Conservation (phyloP, 2,113 vertebrate genomes). For the Orientallactaga bullata region DNA sequence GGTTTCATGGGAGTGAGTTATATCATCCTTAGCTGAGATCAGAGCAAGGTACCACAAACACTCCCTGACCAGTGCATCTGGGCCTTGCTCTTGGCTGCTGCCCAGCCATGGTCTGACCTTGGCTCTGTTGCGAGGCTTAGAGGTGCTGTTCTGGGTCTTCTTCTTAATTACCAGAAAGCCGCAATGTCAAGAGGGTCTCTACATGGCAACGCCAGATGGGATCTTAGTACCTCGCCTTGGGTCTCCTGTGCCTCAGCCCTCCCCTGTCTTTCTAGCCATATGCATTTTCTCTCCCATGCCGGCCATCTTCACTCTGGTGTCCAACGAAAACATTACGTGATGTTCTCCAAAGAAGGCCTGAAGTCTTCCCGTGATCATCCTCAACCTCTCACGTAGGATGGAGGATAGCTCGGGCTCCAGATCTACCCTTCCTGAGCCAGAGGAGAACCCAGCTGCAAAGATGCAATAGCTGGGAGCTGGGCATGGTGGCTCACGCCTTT, state of each 20-base stretch:
- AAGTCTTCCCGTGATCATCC: rapidly evolving
- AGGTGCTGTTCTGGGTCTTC: rapidly evolving
- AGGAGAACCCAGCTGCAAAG: rapidly evolving
- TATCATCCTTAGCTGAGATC: neutral
- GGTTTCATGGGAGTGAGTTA: neutral
- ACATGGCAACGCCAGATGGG: rapidly evolving
- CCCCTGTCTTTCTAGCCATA: rapidly evolving
- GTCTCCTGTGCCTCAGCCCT: rapidly evolving
- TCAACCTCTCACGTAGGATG: neutral
- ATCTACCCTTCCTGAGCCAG: too few relatives aligned
- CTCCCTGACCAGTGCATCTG: neutral
- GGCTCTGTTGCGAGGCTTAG: rapidly evolving
- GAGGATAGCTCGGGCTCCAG: rapidly evolving
- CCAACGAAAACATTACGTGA: rapidly evolving
- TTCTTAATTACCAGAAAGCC: neutral
- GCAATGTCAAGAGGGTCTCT: neutral
- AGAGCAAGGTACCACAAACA: too few relatives aligned
- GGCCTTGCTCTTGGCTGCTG: neutral
- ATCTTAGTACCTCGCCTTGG: rapidly evolving
- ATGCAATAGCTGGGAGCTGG: too few relatives aligned
- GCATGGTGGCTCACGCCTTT: too few relatives aligned
- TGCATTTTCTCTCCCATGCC: rapidly evolving
- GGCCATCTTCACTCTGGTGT: neutral
- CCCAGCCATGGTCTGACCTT: neutral
- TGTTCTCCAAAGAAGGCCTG: rapidly evolving